A percentile compares a stretch with the other conserved stretches of the same genome.
phyloP scores from a whole-genome alignment of 2,888 invertebrate genomes.

The Chrysopilus asiliformis region DNA sequence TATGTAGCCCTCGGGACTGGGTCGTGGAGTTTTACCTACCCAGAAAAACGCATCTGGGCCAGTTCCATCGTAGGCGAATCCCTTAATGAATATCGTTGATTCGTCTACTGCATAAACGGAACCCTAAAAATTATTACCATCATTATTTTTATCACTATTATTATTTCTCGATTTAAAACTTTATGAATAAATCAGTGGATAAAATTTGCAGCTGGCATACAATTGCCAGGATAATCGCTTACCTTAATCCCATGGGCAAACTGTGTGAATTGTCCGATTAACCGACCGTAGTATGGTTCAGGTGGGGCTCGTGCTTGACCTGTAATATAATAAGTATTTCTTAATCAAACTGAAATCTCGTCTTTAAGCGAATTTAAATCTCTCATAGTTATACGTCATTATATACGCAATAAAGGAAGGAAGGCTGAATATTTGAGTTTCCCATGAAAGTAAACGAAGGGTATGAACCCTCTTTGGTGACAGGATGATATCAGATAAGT shows the following conservation, averaged over 20 bases:
- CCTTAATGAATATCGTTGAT: slow-evolving; percentile 72
- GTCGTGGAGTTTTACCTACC: slow-evolving; percentile 70
- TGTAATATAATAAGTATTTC: slow-evolving; percentile 8
- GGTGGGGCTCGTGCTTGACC: slow-evolving; percentile 20
- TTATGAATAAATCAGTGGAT: too few relatives aligned
- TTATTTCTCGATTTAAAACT: too few relatives aligned
- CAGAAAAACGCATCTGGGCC: slow-evolving; percentile 84
- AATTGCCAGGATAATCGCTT: too few relatives aligned
- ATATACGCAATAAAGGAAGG: too few relatives aligned
- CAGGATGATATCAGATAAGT: too few relatives aligned
- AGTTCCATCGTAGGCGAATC: slow-evolving; percentile 78
- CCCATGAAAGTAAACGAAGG: too few relatives aligned
- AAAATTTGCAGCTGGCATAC: neutral
- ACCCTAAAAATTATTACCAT: slow-evolving; percentile 42
- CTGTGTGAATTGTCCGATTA: slow-evolving; percentile 57
- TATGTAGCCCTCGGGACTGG: slow-evolving; percentile 68
- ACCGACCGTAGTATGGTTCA: slow-evolving; percentile 63
- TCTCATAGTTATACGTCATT: too few relatives aligned
- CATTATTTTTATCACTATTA: too few relatives aligned
- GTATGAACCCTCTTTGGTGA: too few relatives aligned
- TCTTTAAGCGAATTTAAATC: too few relatives aligned
- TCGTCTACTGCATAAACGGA: slow-evolving; percentile 81
- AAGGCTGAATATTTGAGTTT: too few relatives aligned
- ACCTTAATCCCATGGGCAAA: slow-evolving; percentile 63
- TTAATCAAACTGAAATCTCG: neutral